Base-by-base conservation (phyloP, 2,113 vertebrate genomes). In the Illadopsis cleaveri region DNA sequence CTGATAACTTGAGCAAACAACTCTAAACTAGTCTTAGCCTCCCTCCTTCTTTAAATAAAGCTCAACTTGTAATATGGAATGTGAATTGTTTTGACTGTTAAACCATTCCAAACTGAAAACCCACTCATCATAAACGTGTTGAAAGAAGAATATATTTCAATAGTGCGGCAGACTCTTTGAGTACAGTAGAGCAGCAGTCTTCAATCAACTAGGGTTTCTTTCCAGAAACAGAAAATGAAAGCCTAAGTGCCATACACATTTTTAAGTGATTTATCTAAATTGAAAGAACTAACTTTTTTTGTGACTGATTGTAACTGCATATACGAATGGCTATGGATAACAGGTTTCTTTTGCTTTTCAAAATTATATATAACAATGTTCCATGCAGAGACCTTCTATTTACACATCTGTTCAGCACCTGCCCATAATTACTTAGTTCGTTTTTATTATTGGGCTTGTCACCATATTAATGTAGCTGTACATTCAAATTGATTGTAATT, bases 401-500 rank as follows among this genome's bases (percentile, higher is more conserved):
- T 96, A 92, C 95, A 97, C 98, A 98, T 97, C 95, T 98, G 97
- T 90, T 97, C 93, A 93, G 93, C 96, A 97, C 95, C 97, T 96
- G 94, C 84, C 91, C 79, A 76, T 93, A 93, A 98, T 97, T 98
- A 97, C 93, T 97, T 93, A 80, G n/a, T 95, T 95, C 85, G 22
- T 71, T 97, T 96, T 98, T 97, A 94, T 96, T 97, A 97, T 96
- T 98, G 95, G 87, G 81, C 96, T 97, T 97, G 96, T 97, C 96
- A 97, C 94, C 91, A 84, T 96, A 97, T 98, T 98, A 97, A 98
- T 98, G 97, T 93, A 96, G 97, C 96, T 86, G 66, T 97, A 96
- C 94, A 95, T 97, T 97, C 96, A 97, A 96, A 98, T 97, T 98
- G 97, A 98, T 97, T 98, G 89, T 98, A 98, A 98, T 98, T 98